Evolutionary conservation across 2,888 invertebrate genomes (phyloP).

Genomic region (Scaptomyza polygonia): DNA sequence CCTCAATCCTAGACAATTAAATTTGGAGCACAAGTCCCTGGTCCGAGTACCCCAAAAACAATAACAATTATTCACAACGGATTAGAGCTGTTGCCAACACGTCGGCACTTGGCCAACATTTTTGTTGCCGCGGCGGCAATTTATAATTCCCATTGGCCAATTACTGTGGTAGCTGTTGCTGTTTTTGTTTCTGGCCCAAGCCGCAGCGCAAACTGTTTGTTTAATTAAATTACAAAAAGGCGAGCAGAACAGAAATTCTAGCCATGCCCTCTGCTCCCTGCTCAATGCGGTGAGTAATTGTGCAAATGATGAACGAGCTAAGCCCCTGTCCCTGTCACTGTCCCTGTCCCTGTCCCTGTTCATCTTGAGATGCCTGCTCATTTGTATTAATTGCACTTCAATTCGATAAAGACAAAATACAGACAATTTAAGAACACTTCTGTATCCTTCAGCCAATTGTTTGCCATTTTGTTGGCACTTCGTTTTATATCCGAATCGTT

Average conservation of each 20-base stretch:
- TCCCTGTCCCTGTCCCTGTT: too few species aligned
- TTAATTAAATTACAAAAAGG: constrained; percentile 74
- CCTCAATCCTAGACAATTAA: constrained; percentile 52
- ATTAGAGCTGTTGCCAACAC: constrained; percentile 72
- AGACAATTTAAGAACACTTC: constrained; percentile 45
- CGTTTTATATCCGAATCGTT: constrained; percentile 54
- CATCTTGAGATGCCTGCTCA: constrained; percentile 31
- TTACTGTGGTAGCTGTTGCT: constrained; percentile 13
- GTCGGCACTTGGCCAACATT: constrained; percentile 70
- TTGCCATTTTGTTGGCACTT: constrained; percentile 61
- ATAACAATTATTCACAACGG: constrained; percentile 79
- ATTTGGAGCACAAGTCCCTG: constrained; percentile 42
- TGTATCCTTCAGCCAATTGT: constrained; percentile 27
- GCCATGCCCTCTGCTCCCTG: neutral
- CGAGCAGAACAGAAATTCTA: constrained; percentile 21
- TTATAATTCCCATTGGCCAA: constrained; percentile 72
- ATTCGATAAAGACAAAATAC: constrained; percentile 43
- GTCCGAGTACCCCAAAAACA: constrained; percentile 59
- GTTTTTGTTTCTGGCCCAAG: constrained; percentile 31
- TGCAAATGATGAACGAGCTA: constrained; percentile 12
- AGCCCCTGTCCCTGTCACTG: neutral
- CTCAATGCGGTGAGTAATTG: constrained; percentile 35
- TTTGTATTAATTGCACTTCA: constrained; percentile 71
- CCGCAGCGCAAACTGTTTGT: constrained; percentile 71
- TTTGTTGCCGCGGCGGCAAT: constrained; percentile 60